Percentiles rank a stretch among this genome's conserved stretches.
Evolutionary conservation across 1,140 invertebrate species (phyloP).

Genomic region (Trichoplusia ni): DNA sequence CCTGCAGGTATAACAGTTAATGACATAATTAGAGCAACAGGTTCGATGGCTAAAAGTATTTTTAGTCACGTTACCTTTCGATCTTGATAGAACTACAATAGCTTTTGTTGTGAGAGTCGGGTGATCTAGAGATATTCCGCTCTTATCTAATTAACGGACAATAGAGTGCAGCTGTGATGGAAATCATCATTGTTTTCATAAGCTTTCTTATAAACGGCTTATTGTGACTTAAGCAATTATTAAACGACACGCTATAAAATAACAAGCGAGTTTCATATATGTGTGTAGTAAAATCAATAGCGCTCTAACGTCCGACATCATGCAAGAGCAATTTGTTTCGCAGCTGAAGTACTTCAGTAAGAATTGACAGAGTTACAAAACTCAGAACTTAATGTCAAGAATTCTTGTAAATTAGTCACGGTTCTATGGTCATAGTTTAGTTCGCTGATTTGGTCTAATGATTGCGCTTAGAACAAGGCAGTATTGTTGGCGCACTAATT

Average conservation of each 20-base stretch:
- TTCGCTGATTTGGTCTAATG: slow-evolving; percentile 26
- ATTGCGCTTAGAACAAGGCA: slow-evolving; percentile 6
- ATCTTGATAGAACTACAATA: slow-evolving; percentile 46
- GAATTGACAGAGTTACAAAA: slow-evolving; percentile 1
- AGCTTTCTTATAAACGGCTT: not conserved
- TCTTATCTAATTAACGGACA: slow-evolving; percentile 30
- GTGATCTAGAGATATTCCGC: slow-evolving; percentile 23
- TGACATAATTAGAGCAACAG: no score
- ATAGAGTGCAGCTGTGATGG: slow-evolving; percentile 17
- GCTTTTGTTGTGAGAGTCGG: slow-evolving; percentile 37
- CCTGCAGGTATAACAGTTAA: no score
- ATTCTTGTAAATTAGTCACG: slow-evolving; percentile 10
- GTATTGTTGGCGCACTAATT: slow-evolving; percentile 12
- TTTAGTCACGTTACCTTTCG: slow-evolving; percentile 28
- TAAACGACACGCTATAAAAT: not conserved
- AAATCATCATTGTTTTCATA: slow-evolving; percentile 7
- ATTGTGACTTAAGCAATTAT: not conserved
- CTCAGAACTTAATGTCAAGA: slow-evolving; percentile 10
- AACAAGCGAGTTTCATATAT: no score
- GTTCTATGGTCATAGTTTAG: slow-evolving; percentile 5
- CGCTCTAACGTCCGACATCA: not conserved
- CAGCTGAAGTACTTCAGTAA: no score
- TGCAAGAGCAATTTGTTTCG: no score
- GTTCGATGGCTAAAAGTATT: not conserved
- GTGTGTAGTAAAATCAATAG: slow-evolving; percentile 1